Base-by-base conservation (phyloP, 2,113 vertebrate species). In the Agapornis roseicollis region DNA sequence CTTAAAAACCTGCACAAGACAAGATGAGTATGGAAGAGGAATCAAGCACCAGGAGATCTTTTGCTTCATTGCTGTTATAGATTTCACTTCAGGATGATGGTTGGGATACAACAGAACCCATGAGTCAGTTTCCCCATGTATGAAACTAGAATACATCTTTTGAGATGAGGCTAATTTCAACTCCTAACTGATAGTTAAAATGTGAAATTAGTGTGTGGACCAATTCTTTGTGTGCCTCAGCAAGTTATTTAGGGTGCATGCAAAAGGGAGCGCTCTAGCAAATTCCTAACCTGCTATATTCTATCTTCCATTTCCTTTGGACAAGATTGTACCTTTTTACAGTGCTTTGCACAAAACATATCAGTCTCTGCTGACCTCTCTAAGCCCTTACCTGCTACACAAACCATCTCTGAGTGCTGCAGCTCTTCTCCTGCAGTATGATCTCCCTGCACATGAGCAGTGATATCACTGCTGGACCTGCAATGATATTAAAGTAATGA, bases 401-500 rank as follows among this genome's bases (percentile, higher is more conserved):
- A 47, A 82, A 52, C 33, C 12, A 77, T 3, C 31, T 58, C 22
- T 25, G 41, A 24, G 2, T 16, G 20, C 31, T 73, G 13, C 18
- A 78, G 50, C 19, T 58, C 18, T 64, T 66, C 60, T 73, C 13
- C n/a, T 33, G 42, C 19, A 23, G 23, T 37, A 66, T 1, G 0
- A 53, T 39, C 5, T 12, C 24, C 39, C 29, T 20, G 20, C 1
- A 1, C 1, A 0, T 55, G 33, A 55, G 35, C 65, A 44, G 41
- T 7, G 27, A 46, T 70, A 47, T 13, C 11, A 24, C 13, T 4
- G 2, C 24, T 35, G 33, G 2, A 5, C 33, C 46, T 41, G 13
- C 0, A 0, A 29, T 18, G 28, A 9, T 27, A 10, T 2, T 16
- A 22, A 83, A 88, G 7, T 6, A 23, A 14, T 0, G 3, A 55